Conservation (phyloP, 2,888 invertebrate genomes). For the Heliconius hortense region DNA sequence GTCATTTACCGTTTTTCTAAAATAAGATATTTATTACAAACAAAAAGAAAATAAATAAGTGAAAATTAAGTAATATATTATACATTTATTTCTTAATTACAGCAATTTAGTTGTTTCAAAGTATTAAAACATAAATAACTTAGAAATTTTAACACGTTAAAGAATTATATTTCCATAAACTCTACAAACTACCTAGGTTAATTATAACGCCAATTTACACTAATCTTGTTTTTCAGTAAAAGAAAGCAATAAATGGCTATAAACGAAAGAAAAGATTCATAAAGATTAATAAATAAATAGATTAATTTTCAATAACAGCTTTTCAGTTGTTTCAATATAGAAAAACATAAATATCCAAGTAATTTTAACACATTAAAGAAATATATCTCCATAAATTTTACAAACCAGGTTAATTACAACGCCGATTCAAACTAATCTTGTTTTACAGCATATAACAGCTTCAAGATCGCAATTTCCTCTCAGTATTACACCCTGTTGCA, state of each 20-base stretch:
- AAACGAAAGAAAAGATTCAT: too few relatives aligned
- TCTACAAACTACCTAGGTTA: not conserved
- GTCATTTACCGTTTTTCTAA: not conserved
- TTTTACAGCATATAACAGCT: not conserved
- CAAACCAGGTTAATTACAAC: not conserved
- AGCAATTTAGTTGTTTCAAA: too few relatives aligned
- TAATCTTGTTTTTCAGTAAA: not conserved
- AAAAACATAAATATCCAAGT: too few relatives aligned
- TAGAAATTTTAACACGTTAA: not conserved
- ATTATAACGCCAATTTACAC: not conserved
- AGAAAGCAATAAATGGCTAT: too few relatives aligned
- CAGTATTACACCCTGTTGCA: conserved; percentile 20
- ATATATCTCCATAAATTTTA: not conserved
- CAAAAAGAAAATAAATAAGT: not conserved
- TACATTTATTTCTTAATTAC: too few relatives aligned
- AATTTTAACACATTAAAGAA: not conserved
- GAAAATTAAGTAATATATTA: too few relatives aligned
- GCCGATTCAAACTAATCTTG: not conserved
- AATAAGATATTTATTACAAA: not conserved
- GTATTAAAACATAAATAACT: too few relatives aligned
- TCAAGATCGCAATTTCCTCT: not conserved
- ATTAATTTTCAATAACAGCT: too few relatives aligned
- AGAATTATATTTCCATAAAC: not conserved
- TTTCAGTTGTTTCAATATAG: too few relatives aligned
- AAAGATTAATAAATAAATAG: too few relatives aligned